A percentile compares a stretch with the other conserved stretches of the same genome.
These are phyloP conservation scores for Dermatemys mawii DNA, from an alignment of 2,113 vertebrate genomes.

Conservation along the genomic window DNA sequence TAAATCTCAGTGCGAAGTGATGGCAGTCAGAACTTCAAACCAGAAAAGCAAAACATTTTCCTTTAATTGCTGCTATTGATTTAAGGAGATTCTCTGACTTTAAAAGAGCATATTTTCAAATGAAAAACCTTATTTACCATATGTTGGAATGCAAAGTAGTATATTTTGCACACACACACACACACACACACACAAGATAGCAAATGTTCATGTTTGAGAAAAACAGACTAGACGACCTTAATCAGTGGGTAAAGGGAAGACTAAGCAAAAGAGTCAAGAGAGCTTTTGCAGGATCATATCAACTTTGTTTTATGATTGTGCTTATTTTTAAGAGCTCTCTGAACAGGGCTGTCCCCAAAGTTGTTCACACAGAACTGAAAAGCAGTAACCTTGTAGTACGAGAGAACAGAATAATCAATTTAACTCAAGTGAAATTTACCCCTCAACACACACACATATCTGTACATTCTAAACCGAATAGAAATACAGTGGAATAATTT, in stretches of 20 bases:
- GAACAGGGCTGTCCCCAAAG: neutral
- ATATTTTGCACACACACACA: neutral
- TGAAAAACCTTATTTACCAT: neutral
- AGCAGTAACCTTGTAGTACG: neutral
- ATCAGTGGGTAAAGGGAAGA: neutral
- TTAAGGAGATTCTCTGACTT: neutral
- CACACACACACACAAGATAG: neutral
- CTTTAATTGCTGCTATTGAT: neutral
- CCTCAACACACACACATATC: neutral
- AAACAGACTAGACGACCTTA: neutral
- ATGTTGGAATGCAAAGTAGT: neutral
- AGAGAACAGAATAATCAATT: neutral
- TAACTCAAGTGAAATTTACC: neutral
- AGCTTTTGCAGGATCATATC: neutral
- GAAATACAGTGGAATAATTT: neutral
- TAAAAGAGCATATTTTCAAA: neutral
- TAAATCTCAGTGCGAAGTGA: neutral
- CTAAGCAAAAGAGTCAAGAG: neutral
- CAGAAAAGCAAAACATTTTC: neutral
- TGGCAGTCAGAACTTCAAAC: neutral
- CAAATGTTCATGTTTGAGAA: neutral
- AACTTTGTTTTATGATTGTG: neutral
- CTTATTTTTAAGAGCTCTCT: neutral
- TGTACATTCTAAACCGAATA: neutral
- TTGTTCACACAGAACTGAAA: rapidly evolving